A percentile compares a stretch with the other conserved stretches of the same genome.
Conservation (phyloP, 2,797 vertebrate genomes). For the Sebastolobus alascanus region DNA sequence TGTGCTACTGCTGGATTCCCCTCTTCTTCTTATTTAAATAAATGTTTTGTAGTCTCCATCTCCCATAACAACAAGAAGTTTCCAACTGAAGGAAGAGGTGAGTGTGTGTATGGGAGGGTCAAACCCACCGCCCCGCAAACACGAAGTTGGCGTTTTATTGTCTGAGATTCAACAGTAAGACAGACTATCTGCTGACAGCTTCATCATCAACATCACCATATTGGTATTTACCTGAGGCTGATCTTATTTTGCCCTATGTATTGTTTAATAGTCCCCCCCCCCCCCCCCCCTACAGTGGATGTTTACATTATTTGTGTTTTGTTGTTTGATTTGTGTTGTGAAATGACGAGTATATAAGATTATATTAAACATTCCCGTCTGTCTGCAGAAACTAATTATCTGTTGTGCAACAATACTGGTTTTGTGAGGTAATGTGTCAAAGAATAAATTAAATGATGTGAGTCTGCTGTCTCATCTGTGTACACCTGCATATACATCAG, state of each 20-base stretch:
- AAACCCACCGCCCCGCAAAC: neutral
- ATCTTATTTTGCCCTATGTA: neutral
- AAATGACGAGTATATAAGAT: conserved; percentile 35
- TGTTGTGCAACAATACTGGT: conserved; percentile 68
- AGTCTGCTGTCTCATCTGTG: neutral
- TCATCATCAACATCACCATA: neutral
- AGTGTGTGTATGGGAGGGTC: neutral
- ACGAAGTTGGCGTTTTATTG: neutral
- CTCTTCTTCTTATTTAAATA: conserved; percentile 14
- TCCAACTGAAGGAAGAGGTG: neutral
- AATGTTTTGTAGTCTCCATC: conserved; percentile 14
- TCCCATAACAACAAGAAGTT: conserved; percentile 25
- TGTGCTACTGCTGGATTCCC: conserved; percentile 49
- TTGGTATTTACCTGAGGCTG: neutral
- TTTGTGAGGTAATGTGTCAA: conserved; percentile 75
- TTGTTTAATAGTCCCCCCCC: neutral
- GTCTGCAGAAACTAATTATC: conserved; percentile 58
- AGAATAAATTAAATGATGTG: conserved; percentile 82
- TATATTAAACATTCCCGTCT: conserved; percentile 76
- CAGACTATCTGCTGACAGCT: neutral
- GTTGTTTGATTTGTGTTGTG: conserved; percentile 59
- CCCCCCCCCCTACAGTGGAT: conserved; percentile 14
- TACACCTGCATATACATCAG: neutral
- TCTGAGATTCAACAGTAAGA: conserved; percentile 8
- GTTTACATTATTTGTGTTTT: conserved; percentile 77